A percentile compares a stretch with the other conserved stretches of the same genome.
Evolutionary conservation across 2,888 invertebrate genomes (phyloP).

Genomic region (Lasioglossum pauxillum): DNA sequence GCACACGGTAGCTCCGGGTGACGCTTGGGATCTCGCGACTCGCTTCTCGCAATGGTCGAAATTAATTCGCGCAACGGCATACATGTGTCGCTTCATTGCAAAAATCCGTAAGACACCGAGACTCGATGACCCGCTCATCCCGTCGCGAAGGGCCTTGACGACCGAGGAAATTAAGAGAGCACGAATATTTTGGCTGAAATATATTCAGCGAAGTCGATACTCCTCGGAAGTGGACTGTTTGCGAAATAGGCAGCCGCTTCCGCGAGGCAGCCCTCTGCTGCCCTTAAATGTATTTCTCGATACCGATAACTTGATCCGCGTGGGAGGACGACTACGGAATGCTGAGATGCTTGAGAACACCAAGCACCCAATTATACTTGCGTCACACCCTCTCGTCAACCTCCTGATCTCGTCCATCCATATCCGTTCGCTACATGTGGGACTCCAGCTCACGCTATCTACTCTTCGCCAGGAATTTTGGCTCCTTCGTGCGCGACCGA

Average conservation of each 20-base stretch:
- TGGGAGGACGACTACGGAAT: neutral
- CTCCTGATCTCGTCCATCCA: neutral
- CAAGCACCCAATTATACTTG: neutral
- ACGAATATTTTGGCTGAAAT: neutral
- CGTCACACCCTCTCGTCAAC: neutral
- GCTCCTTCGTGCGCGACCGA: constrained; percentile 26
- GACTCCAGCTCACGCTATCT: neutral
- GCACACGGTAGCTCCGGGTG: neutral
- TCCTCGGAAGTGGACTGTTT: neutral
- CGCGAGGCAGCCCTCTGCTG: neutral
- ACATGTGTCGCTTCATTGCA: neutral
- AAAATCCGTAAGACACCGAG: rapidly evolving
- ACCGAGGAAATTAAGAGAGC: neutral
- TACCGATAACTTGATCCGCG: neutral
- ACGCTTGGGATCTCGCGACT: neutral
- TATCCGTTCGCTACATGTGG: constrained; percentile 3
- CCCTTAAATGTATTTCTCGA: neutral
- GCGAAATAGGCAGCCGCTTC: neutral
- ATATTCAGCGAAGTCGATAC: neutral
- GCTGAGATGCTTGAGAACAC: neutral
- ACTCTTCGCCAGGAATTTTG: constrained; percentile 16
- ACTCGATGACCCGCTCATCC: too few species aligned
- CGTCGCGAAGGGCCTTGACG: neutral
- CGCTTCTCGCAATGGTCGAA: constrained; percentile 10
- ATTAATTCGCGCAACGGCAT: constrained; percentile 17